phyloP scores from a whole-genome alignment of 1,140 invertebrate genomes.

The Drosophila ficusphila region DNA sequence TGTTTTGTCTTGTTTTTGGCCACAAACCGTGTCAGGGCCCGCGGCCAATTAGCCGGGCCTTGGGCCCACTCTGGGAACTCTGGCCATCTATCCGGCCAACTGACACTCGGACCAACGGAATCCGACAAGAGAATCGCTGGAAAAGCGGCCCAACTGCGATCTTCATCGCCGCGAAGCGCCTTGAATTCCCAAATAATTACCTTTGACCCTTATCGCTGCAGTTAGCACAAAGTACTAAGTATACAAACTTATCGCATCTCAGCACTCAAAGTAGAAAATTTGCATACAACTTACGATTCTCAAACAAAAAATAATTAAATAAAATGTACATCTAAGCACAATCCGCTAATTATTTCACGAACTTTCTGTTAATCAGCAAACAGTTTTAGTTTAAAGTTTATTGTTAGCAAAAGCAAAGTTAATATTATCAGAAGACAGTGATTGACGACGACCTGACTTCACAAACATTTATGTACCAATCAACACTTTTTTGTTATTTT shows the following conservation, averaged over 20 bases:
- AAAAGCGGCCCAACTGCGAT: not conserved
- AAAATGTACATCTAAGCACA: too few relatives aligned
- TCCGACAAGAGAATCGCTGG: not conserved
- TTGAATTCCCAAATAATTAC: conserved; percentile 30
- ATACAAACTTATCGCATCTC: too few relatives aligned
- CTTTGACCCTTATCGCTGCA: conserved; percentile 8
- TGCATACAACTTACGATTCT: too few relatives aligned
- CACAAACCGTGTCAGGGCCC: conserved; percentile 39
- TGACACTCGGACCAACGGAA: conserved; percentile 2
- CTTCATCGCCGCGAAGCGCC: conserved; percentile 1
- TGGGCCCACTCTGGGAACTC: conserved; percentile 44
- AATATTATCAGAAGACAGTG: too few relatives aligned
- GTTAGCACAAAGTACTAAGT: not conserved
- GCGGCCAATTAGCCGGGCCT: conserved; percentile 40
- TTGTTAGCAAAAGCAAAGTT: too few relatives aligned
- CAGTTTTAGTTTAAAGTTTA: too few relatives aligned
- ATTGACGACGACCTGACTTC: too few relatives aligned
- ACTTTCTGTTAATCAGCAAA: too few relatives aligned
- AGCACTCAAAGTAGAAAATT: too few relatives aligned
- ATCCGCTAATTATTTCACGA: too few relatives aligned
- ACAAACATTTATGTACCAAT: not conserved
- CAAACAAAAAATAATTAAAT: too few relatives aligned
- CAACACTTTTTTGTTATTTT: not conserved
- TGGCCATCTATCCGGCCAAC: conserved; percentile 1
- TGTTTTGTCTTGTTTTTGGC: not conserved